These are phyloP conservation scores for Hippocampus barbouri DNA, from an alignment of 2,113 vertebrate species.

Conservation along the genomic window DNA sequence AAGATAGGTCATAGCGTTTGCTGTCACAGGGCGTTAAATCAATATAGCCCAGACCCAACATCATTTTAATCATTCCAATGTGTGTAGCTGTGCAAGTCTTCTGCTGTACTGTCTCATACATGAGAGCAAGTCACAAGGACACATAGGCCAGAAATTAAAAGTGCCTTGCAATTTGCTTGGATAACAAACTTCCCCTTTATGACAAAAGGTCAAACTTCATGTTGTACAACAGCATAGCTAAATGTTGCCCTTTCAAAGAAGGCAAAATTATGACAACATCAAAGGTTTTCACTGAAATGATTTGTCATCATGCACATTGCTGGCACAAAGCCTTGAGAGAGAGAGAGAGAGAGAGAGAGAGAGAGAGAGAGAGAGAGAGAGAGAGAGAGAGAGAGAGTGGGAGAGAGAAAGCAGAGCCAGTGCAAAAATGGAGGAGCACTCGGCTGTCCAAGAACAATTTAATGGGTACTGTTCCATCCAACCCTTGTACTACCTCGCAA, in stretches of 20 bases:
- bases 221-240: neutral
- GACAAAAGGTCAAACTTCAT: neutral
- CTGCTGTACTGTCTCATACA: constrained; percentile 11
- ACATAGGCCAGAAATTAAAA: constrained; percentile 16
- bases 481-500: neutral
- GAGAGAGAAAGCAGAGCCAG: constrained; percentile 35
- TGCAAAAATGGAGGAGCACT: constrained; percentile 13
- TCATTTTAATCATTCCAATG: constrained; percentile 5
- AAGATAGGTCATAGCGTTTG: constrained; percentile 39
- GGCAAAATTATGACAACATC: constrained; percentile 14
- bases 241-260: constrained; percentile 5
- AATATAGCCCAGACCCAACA: constrained; percentile 16
- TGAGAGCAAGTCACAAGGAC: constrained; percentile 23
- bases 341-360: neutral
- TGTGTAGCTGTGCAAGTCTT: constrained; percentile 7
- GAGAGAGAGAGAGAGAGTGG: neutral
- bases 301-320: constrained; percentile 23
- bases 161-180: neutral
- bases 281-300: constrained; percentile 16
- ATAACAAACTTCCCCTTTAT: neutral
- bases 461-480: neutral
- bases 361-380: constrained; percentile 3
- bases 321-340: constrained; percentile 28
- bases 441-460: constrained; percentile 19
- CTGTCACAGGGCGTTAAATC: constrained; percentile 25